Evolutionary conservation across 2,888 invertebrate genomes (phyloP), one percentile per base, ranked within the genome.

Genomic region (Candidula unifasciata): DNA sequence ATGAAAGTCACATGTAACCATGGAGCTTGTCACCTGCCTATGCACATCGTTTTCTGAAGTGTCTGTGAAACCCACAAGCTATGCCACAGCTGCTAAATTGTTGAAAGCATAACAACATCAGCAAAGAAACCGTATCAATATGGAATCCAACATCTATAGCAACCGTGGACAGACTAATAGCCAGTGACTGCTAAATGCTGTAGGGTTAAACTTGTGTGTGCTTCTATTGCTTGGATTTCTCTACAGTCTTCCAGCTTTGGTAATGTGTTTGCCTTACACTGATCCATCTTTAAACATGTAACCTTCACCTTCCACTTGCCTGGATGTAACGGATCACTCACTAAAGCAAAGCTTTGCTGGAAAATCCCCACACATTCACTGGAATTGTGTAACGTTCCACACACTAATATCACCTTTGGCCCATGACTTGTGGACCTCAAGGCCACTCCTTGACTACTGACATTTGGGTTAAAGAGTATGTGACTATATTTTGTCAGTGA

Each of bases 301-400:
- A 94, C 95, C 91, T 96, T 96, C 35, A 96, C 95, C 93, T 96
- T 96, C 95, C 96, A 96, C 90, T 95, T 96, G 90, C 96, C 73
- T 37, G 81, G 81, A 13, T 57, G 21, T 8, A 71, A 33, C 10
- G 96, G 96, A 92, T 96, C 96, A 86, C 95, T 94, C 35, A 95
- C 94, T 68, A 96, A 93, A 2, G 95, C 95, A 93, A 96, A 96
- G 73, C 95, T 93, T 89, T 96, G 95, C 90, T 96, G 96, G 91
- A 96, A 96, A 54, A 96, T 93, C 2, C 96, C 96, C 0, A 95
- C 94, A 87, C 95, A 95, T 52, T 89, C 82, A 79, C 93, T 92
- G 6, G 93, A 91, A 5, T 94, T 93, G 90, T 96, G 96, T 57
- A 96, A 90, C 0, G 96, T 96, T 30, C 96, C 96, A 93, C 96